A percentile compares a stretch with the other conserved stretches of the same genome.
These are phyloP conservation scores for Leontopithecus rosalia DNA, from an alignment of 2,797 vertebrate genomes.

Conservation along the genomic window DNA sequence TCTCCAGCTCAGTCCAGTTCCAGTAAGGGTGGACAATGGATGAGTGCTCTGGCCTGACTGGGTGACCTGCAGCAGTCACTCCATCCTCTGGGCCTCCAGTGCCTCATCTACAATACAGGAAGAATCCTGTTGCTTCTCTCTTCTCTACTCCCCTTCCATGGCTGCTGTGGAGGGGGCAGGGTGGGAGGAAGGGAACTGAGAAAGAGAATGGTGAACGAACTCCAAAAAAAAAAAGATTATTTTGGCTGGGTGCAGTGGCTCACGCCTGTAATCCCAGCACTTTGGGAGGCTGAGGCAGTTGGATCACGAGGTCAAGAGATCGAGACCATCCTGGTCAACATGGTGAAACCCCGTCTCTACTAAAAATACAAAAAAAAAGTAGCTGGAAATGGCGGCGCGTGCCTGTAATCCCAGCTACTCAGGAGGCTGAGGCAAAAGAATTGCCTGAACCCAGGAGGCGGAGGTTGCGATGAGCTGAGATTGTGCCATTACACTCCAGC, in stretches of 20 bases:
- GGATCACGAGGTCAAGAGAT: too few relatives aligned
- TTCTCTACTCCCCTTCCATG: background rate
- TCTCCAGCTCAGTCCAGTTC: background rate
- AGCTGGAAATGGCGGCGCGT: too few relatives aligned
- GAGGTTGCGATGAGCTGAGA: background rate
- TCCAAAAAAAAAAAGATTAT: background rate
- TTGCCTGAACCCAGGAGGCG: background rate
- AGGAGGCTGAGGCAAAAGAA: background rate
- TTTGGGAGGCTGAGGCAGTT: background rate
- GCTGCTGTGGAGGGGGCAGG: background rate
- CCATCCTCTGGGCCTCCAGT: background rate
- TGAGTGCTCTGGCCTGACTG: background rate
- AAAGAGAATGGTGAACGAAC: background rate
- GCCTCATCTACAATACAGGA: background rate
- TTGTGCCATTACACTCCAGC: background rate
- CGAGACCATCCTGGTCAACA: too few relatives aligned
- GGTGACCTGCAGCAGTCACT: background rate
- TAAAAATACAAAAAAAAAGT: background rate
- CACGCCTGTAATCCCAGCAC: background rate
- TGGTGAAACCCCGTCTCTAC: background rate
- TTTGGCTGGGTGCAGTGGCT: background rate
- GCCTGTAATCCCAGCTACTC: too few relatives aligned
- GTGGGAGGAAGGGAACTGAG: background rate
- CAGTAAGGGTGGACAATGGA: background rate
- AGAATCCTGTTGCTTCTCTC: constrained; percentile 1